phyloP scores from a whole-genome alignment of 1,140 invertebrate species.

The Drosophila erecta region DNA sequence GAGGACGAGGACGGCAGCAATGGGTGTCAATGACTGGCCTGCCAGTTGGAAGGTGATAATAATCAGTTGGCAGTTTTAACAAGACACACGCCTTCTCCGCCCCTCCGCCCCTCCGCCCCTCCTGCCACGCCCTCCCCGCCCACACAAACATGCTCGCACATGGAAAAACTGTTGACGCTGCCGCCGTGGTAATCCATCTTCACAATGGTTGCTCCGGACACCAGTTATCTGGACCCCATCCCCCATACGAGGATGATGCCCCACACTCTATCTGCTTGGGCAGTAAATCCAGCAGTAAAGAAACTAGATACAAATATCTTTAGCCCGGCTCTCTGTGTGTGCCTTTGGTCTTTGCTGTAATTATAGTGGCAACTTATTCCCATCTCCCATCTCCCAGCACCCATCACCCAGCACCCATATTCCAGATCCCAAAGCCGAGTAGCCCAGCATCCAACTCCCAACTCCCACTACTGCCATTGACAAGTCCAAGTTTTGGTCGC shows the following conservation, averaged over 20 bases:
- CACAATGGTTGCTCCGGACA: conserved; percentile 72
- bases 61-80: conserved; percentile 80
- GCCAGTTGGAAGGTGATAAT: conserved; percentile 71
- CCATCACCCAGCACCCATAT: neutral
- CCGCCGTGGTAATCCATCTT: conserved; percentile 76
- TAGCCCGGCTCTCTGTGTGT: conserved; percentile 34
- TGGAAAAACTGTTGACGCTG: conserved; percentile 55
- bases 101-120: neutral
- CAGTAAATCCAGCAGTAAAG: conserved; percentile 63
- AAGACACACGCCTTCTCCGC: conserved; percentile 55
- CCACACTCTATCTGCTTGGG: conserved; percentile 16
- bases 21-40: conserved; percentile 73
- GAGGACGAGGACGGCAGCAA: conserved; percentile 3
- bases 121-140: neutral
- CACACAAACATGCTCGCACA: conserved; percentile 11
- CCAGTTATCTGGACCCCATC: conserved; percentile 35
- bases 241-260: too few relatives aligned
- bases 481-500: conserved; percentile 70
- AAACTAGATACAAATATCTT: conserved; percentile 79
- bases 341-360: conserved; percentile 66
- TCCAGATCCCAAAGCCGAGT: neutral
- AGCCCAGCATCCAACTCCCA: conserved; percentile 5
- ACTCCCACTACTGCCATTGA: conserved; percentile 60
- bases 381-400: conserved; percentile 23
- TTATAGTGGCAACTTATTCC: conserved; percentile 71